Base-by-base conservation (phyloP, 1,140 invertebrate genomes). In the Drosophila busckii region DNA sequence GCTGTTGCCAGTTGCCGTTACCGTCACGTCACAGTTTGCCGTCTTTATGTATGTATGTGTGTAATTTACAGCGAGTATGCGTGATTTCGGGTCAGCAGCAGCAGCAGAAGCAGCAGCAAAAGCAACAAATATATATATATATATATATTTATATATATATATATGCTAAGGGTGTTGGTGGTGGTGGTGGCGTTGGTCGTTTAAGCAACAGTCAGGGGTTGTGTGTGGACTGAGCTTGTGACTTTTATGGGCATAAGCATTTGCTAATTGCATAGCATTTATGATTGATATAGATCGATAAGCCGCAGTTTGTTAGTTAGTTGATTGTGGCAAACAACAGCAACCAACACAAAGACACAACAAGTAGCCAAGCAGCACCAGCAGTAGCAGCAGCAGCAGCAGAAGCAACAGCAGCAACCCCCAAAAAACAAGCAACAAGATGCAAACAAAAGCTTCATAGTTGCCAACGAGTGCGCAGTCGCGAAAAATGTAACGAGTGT, bases 41-140 rank as follows among this genome's bases (percentile, higher is more conserved):
- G 6, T 45, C 8, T 10, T 7, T 32, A 4, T 34, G 3, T 52
- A 12, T 49, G 20, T 63, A 37, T 70, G 58, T 68, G 69, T 80
- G 75, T 82, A 78, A 80, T 82, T 80, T 80, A 73, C 73, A 80
- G 73, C 73, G 73, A 80, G 73, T 80, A 69, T 80, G 75, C 73
- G 73, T 80, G 73, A 80, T 80, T 80, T 80, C 73, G 73, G 73
- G 73, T 80, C 73, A 78, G 53, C 64, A 63, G 54, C 64, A 42
- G 53, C 38, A 37, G 17, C 59, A 49, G 29, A 35, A 10, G 4
- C 59, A 59, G 52, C 50, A 52, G 56, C 69, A 70, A 59, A 70
- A 50, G 44, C 50, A 70, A 20, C 70, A 52, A 19, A 38, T 34
- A 25, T 31, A n/a, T n/a, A n/a, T n/a, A n/a, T n/a, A n/a, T n/a